phyloP scores from a whole-genome alignment of 2,888 invertebrate species.

The Melanophora roralis region DNA sequence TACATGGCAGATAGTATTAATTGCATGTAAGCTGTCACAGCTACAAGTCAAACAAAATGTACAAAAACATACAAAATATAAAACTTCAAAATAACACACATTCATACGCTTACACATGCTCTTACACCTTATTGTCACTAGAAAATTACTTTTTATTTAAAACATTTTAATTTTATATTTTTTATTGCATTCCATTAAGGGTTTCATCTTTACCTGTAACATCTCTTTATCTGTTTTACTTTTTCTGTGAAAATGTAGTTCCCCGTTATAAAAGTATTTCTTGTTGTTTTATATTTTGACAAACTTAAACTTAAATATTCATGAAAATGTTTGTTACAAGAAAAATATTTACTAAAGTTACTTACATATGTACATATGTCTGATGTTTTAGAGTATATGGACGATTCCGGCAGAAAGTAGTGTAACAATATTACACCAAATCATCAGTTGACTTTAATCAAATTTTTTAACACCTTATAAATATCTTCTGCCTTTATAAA shows the following conservation, averaged over 20 bases:
- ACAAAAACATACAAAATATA: slow-evolving; percentile 19
- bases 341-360: background rate
- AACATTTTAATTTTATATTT: slow-evolving; percentile 13
- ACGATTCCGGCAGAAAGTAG: too few species aligned
- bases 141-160: slow-evolving; percentile 25
- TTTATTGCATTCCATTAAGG: slow-evolving; percentile 24
- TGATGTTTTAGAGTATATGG: too few species aligned
- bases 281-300: background rate
- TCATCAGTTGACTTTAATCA: too few species aligned
- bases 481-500: too few species aligned
- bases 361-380: too few species aligned
- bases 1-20: slow-evolving; percentile 52
- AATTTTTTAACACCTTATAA: too few species aligned
- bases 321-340: background rate
- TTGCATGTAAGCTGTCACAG: slow-evolving; percentile 59
- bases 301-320: background rate
- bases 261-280: background rate
- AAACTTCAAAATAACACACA: background rate
- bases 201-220: too few species aligned
- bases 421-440: too few species aligned
- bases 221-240: background rate
- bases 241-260: background rate
- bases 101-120: background rate
- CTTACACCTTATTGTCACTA: slow-evolving; percentile 29
- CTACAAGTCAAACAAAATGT: background rate